These are phyloP conservation scores for Salarias fasciatus DNA, from an alignment of 2,797 vertebrate species.

Conservation along the genomic window DNA sequence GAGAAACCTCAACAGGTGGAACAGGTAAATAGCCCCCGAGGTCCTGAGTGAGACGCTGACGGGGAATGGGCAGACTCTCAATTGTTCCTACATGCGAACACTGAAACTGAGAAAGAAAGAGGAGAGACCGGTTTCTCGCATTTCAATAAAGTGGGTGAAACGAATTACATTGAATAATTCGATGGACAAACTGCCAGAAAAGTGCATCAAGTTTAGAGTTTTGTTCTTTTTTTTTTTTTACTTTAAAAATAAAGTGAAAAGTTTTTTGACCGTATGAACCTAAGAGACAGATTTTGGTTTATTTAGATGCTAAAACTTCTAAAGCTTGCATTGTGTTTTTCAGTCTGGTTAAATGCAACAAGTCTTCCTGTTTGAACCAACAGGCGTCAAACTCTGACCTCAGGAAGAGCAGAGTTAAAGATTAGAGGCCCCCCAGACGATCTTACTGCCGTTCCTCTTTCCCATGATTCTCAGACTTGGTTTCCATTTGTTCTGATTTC, in stretches of 20 bases:
- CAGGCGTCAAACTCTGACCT: constrained; percentile 55
- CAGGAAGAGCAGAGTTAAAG: constrained; percentile 66
- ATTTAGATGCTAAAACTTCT: too few relatives aligned
- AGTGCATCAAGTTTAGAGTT: too few relatives aligned
- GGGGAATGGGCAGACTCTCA: constrained; percentile 15
- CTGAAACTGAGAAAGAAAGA: constrained; percentile 54
- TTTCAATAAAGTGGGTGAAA: constrained; percentile 26
- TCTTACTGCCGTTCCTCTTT: constrained; percentile 56
- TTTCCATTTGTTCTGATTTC: constrained; percentile 52
- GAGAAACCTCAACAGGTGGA: constrained; percentile 53
- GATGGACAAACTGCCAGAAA: constrained; percentile 10
- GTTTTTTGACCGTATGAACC: too few relatives aligned
- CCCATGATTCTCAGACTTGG: constrained; percentile 56
- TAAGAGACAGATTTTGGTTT: too few relatives aligned
- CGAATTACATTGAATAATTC: too few relatives aligned
- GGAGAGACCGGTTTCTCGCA: constrained; percentile 54
- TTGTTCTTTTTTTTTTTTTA: too few relatives aligned
- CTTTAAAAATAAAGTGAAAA: too few relatives aligned
- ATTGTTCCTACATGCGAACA: constrained; percentile 23
- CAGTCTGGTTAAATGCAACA: too few relatives aligned
- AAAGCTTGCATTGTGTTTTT: too few relatives aligned
- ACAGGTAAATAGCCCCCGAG: constrained; percentile 42
- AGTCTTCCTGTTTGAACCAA: constrained; percentile 55
- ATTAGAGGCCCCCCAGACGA: constrained; percentile 38
- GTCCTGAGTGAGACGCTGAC: constrained; percentile 10